A percentile compares a stretch with the other conserved stretches of the same genome.
phyloP scores from a whole-genome alignment of 2,113 vertebrate species.

The Caranx melampygus region DNA sequence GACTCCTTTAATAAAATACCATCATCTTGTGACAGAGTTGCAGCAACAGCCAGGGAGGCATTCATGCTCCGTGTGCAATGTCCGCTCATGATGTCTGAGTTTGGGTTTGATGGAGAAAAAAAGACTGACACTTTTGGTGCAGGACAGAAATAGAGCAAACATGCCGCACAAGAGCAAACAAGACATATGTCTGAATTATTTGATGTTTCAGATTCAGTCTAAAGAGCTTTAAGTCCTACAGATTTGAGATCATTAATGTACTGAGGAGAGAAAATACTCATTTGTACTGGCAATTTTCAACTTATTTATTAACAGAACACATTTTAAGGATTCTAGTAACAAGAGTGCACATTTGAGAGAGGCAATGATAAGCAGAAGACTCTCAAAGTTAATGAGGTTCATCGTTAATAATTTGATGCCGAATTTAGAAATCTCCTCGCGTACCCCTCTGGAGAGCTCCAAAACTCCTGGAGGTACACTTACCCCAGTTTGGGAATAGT shows the following conservation, averaged over 20 bases:
- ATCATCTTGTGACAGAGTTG: constrained; percentile 28
- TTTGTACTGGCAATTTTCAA: constrained; percentile 4
- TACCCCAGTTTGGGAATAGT: constrained; percentile 74
- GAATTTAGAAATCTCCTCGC: constrained; percentile 69
- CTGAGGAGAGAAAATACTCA: constrained; percentile 9
- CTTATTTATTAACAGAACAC: constrained; percentile 30
- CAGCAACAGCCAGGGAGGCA: constrained; percentile 26
- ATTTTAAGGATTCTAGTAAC: constrained; percentile 49
- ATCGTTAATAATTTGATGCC: constrained; percentile 73
- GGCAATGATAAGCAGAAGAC: constrained; percentile 59
- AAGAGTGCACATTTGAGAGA: constrained; percentile 47
- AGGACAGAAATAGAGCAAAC: constrained; percentile 6
- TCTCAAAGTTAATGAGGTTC: constrained; percentile 72
- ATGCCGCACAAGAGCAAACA: constrained; percentile 4
- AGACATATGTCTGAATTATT: not conserved
- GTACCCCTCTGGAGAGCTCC: constrained; percentile 54
- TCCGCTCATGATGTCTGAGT: not conserved
- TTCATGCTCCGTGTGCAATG: not conserved
- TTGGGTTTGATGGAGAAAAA: not conserved
- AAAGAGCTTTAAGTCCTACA: not conserved
- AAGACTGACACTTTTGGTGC: not conserved
- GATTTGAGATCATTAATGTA: constrained; percentile 4
- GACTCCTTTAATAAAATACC: constrained; percentile 20
- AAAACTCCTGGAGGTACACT: constrained; percentile 73
- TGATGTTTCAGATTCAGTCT: not conserved